Evolutionary conservation across 2,113 vertebrate genomes (phyloP).

Genomic region (Tragelaphus buxtoni): DNA sequence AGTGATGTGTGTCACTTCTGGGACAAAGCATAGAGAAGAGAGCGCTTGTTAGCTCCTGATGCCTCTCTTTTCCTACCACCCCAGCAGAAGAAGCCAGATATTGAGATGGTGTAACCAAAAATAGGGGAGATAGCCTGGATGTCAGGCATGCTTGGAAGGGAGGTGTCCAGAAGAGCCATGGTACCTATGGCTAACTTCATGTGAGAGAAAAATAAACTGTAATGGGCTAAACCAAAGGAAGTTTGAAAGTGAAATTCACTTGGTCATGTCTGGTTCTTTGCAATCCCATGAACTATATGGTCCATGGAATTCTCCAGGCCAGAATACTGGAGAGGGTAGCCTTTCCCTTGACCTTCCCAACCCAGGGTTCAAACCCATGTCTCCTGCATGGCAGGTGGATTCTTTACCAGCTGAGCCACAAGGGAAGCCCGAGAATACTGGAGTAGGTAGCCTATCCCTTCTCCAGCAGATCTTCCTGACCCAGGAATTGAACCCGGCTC

Average conservation of each 20-base stretch:
- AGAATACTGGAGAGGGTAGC: background rate
- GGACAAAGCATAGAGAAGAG: background rate
- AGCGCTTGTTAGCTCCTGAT: background rate
- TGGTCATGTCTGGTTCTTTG: background rate
- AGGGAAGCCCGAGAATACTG: background rate
- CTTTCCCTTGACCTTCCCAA: background rate
- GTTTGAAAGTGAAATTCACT: background rate
- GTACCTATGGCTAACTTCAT: background rate
- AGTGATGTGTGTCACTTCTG: conserved; percentile 26
- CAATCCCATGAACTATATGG: background rate
- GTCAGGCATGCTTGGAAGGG: background rate
- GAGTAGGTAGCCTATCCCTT: background rate
- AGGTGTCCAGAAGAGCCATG: background rate
- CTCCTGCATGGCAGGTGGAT: accelerated
- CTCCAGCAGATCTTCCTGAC: background rate
- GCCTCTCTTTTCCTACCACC: background rate
- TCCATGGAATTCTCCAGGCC: background rate
- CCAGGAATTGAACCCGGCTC: background rate
- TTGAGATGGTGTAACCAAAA: background rate
- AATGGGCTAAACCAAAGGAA: background rate
- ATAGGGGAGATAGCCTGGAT: background rate
- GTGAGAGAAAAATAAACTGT: background rate
- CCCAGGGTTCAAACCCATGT: background rate
- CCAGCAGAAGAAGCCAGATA: background rate
- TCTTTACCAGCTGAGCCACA: background rate